These are phyloP conservation scores for Galbula dea DNA, from an alignment of 2,113 vertebrate genomes.

Conservation along the genomic window DNA sequence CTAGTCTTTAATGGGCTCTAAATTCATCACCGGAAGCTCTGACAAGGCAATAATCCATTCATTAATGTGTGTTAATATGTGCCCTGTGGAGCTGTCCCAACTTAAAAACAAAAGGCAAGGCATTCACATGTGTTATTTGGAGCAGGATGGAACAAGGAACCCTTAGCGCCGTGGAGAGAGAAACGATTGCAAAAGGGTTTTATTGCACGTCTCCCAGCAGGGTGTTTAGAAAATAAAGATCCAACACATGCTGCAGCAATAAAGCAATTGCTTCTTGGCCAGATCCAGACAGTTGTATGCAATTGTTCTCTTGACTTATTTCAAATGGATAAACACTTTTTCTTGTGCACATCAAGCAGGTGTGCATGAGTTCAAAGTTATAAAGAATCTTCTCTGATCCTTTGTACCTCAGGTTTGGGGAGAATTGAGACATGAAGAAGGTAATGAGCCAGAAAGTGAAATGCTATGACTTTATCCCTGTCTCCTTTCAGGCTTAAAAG, in stretches of 20 bases:
- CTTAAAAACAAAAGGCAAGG: slow-evolving; percentile 49
- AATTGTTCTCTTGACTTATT: slow-evolving; percentile 45
- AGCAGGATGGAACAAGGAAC: slow-evolving; percentile 4
- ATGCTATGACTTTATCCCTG: neutral
- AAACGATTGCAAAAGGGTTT: slow-evolving; percentile 35
- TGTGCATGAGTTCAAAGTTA: neutral
- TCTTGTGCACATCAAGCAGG: neutral
- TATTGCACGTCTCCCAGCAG: slow-evolving; percentile 45
- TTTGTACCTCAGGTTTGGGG: neutral
- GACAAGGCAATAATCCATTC: slow-evolving; percentile 46
- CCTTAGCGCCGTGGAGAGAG: slow-evolving; percentile 1
- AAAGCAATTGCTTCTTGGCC: slow-evolving; percentile 41
- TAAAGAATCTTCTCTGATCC: neutral
- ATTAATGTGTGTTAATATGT: slow-evolving; percentile 59
- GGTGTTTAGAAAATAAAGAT: slow-evolving; percentile 53
- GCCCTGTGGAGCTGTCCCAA: slow-evolving; percentile 39
- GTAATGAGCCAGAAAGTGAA: neutral
- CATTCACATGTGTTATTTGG: slow-evolving; percentile 40
- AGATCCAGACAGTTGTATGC: slow-evolving; percentile 20
- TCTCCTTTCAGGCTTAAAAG: neutral
- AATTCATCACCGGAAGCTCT: slow-evolving; percentile 60
- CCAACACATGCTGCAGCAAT: slow-evolving; percentile 48
- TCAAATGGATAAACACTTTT: slow-evolving; percentile 11
- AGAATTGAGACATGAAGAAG: neutral
- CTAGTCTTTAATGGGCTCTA: slow-evolving; percentile 31